Conservation (phyloP, 37 sponge, comb jelly and placozoan genomes). For the Cladorhizidae sp. region DNA sequence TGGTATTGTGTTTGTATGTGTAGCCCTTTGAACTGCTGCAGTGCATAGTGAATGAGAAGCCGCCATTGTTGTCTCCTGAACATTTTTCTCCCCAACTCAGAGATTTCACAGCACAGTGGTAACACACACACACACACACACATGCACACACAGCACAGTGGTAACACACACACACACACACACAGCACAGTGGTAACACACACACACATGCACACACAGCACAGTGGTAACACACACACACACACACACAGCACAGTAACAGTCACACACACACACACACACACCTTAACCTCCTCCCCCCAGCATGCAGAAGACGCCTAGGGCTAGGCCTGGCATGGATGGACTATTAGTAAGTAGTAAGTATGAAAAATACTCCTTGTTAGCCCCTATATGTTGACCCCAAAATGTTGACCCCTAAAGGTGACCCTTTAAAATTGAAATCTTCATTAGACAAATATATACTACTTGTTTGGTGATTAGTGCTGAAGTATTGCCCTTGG, state of each 20-base stretch:
- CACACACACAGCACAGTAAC: constrained; percentile 64
- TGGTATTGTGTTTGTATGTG: background rate
- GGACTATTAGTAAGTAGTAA: constrained; percentile 72
- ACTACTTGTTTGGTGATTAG: too few relatives aligned
- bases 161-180: constrained; percentile 29
- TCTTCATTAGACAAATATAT: too few relatives aligned
- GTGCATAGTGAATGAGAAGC: constrained; percentile 90
- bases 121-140: too few relatives aligned
- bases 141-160: too few relatives aligned
- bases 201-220: constrained; percentile 10
- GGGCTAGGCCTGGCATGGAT: constrained; percentile 66
- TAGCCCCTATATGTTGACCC: too few relatives aligned
- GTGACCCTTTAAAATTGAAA: too few relatives aligned
- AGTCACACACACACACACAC: constrained; percentile 28
- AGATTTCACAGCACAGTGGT: constrained; percentile 74
- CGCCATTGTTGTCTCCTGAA: constrained; percentile 65
- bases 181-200: too few relatives aligned
- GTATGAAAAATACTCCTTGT: too few relatives aligned
- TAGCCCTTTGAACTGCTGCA: constrained; percentile 84
- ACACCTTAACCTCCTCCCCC: background rate
- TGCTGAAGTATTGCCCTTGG: too few relatives aligned
- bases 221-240: too few relatives aligned
- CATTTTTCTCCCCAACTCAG: constrained; percentile 66
- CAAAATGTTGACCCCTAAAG: too few relatives aligned
- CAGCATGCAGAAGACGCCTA: constrained; percentile 78